Evolutionary conservation across 1,140 invertebrate genomes (phyloP), one percentile per base, ranked within the genome.

Genomic region (Pseudomyrmex dendroicus): DNA sequence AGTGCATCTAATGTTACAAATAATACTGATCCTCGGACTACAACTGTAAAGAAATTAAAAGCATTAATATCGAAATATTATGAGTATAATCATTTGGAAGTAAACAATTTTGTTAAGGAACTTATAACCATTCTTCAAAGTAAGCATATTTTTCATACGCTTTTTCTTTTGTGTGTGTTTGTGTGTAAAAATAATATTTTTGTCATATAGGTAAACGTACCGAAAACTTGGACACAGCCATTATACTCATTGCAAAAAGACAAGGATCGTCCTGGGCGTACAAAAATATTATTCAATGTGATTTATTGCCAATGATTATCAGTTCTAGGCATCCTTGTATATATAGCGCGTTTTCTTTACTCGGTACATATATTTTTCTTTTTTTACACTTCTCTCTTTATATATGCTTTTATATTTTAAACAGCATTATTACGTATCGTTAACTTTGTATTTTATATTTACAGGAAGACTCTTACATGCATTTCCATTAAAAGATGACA

Each of bases 221-320:
- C 46, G 50, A 68, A 46, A 70, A 88, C 20, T 7, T 90, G n/a
- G 70, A 91, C 46, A 89, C 88, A 0, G 90, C 89, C 8, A 83
- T 94, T 57, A 85, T 93, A 61, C 84, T 94, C 10, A 7, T 94
- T 2, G 83, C 92, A 1, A 94, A 94, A 72, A 90, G 83, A 76
- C 68, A 92, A 84, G 91, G 91, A 2, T 12, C 77, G 0, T 20
- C 35, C 1, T 94, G 92, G 93, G 68, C 90, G 0, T 86, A 90
- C 46, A 84, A 91, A 2, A 90, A 94, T 83, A 88, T 94, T 44
- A 73, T 94, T 62, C 15, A 85, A n/a, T 74, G 80, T 1, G 82
- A 82, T 72, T 62, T 94, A 35, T 84, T 92, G 56, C 76, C 90
- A 15, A 91, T 94, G 68, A 92, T 94, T 15, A 85, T 92, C 20